Base-by-base conservation (phyloP, 92 coral and sea anemone species). In the Parazoanthus swiftii region DNA sequence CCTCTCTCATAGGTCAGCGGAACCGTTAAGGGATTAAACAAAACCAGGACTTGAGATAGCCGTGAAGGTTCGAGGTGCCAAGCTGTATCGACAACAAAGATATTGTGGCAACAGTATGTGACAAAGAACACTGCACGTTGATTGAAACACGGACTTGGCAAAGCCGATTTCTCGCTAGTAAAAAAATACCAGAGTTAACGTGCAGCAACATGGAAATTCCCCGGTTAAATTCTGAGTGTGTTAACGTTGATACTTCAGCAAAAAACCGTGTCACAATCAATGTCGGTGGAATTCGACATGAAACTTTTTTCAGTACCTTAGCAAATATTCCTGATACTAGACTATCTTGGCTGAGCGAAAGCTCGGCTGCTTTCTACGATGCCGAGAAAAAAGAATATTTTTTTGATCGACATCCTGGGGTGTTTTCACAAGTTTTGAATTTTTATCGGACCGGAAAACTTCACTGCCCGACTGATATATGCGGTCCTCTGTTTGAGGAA, bases 401-500 rank as follows among this genome's bases (percentile, higher is more conserved):
- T 74, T 95, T 93, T 86, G 98, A 95, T 46, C 93, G 98, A 23
- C 98, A 95, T 42, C 98, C 98, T 6, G 92, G 93, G 0, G 98
- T 95, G 2, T 95, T 95, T 26, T 80, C 95, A 1, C 98, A 95
- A 86, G 95, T 95, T 43, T 79, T 95, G 63, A 95, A 95, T 75
- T 95, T 91, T 76, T 95, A 93, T 65, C 94, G 98, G 29, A 95
- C 98, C 21, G 98, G 98, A 25, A 95, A 95, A 79, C 93, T 95
- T 9, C 98, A 95, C 77, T 95, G 95, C 70, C 98, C 98, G 15
- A 92, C 93, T 14, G 98, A 93, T 65, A 95, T 95, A 92, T 95
- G 98, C 37, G 98, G 98, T 1, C 98, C 98, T 20, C 90, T 95
- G 96, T 95, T 91, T 75, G 98, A 95, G 51, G 98, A 95, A 67